Base-by-base conservation (phyloP, 2,797 vertebrate species). In the Rhinatrema bivittatum region DNA sequence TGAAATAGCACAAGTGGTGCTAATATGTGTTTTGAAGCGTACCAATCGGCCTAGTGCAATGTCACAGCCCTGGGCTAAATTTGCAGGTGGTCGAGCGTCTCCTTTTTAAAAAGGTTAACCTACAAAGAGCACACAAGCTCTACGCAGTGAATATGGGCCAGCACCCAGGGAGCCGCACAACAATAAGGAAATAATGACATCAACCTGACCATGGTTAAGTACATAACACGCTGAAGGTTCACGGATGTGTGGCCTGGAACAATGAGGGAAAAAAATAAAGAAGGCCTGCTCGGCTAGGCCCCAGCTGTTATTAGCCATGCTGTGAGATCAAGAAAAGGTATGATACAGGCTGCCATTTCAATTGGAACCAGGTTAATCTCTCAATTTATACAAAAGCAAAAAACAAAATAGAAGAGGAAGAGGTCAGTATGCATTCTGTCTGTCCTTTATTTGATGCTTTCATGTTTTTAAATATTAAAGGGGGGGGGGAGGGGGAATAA, bases 101-200 rank as follows among this genome's bases (percentile, higher is more conserved):
- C 72, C 75, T 81, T 77, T 86, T 84, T 78, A 79, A 79, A n/a
- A 86, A 88, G 88, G 86, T 88, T 90, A 87, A 81, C 77, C 87
- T 82, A 81, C 79, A 82, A 86, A 87, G 82, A 84, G 76, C 76
- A 68, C 68, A 78, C 84, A 87, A 87, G 78, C 75, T 74, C 70
- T 74, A 68, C 53, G 60, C 69, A 53, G 68, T 88, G 76, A 85
- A 79, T 84, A 68, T 66, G 76, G 79, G 84, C 84, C 81, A 84
- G 86, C 85, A 87, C 86, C 88, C 88, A 79, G 75, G 85, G 85
- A 89, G 85, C 78, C 72, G 81, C 68, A 53, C 76, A 88, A 87
- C 86, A 87, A 90, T 88, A 84, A 79, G 84, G 85, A 87, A 86
- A 93, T 90, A 89, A 91, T 90, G 88, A 88, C 86, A 88, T 80